These are phyloP conservation scores for Anodontia alba DNA, from an alignment of 2,888 invertebrate species.

Conservation along the genomic window DNA sequence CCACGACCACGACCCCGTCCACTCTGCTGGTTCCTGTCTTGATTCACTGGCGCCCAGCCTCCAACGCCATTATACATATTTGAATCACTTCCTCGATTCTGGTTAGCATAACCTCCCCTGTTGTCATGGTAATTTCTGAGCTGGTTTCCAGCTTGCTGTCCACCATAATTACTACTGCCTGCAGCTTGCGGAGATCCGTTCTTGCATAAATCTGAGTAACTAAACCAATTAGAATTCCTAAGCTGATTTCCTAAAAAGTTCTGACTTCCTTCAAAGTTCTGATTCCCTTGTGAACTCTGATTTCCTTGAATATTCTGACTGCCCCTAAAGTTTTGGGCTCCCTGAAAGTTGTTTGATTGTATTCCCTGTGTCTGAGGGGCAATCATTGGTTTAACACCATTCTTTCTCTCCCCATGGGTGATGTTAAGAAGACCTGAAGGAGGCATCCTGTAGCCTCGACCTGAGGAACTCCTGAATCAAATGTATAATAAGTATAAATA, in stretches of 20 bases:
- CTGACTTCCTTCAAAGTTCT: neutral
- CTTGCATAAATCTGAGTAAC: neutral
- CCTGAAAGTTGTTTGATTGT: conserved; percentile 19
- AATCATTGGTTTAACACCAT: conserved; percentile 46
- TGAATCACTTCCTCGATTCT: neutral
- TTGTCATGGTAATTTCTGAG: conserved; percentile 36
- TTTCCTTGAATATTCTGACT: neutral
- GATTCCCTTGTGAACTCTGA: neutral
- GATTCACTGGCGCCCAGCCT: conserved; percentile 5
- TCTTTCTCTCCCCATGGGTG: conserved; percentile 86
- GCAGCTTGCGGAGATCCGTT: neutral
- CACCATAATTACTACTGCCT: neutral
- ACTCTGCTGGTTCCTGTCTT: neutral
- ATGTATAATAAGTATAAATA: neutral
- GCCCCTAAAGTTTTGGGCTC: neutral
- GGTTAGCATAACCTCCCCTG: conserved; percentile 37
- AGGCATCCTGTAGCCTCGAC: conserved; percentile 87
- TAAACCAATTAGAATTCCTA: neutral
- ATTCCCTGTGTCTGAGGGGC: neutral
- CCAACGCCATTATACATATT: neutral
- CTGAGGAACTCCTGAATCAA: conserved; percentile 76
- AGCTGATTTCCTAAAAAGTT: neutral
- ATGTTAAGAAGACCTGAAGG: conserved; percentile 88
- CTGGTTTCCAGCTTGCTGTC: conserved; percentile 21
- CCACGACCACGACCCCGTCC: neutral